Base-by-base conservation (phyloP, 2,888 invertebrate species). In the Sinotaia quadrata region DNA sequence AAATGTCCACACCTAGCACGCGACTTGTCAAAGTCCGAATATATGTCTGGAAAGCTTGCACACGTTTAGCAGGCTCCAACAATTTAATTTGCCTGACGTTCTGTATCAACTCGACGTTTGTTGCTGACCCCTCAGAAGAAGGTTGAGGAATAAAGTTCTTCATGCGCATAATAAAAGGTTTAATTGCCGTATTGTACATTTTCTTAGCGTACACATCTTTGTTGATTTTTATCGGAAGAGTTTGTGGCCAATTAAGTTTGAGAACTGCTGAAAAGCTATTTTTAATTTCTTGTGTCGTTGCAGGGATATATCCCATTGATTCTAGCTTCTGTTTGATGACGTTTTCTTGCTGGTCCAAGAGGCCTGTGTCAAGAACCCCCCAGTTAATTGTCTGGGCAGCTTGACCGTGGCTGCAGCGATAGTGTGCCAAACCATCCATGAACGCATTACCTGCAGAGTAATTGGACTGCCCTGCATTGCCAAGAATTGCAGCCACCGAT, bases 381-480 rank as follows among this genome's bases (percentile, higher is more conserved):
- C 82, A 82, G 58, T 81, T 81, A 10, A 82, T 78, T 49, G 70
- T 69, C 56, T 80, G 79, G n/a, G 72, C 79, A 36, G 67, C 37
- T 8, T 77, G 58, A 27, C 77, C 76, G 8, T 44, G 27, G 4
- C 34, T 21, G 8, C 77, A 63, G 12, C 82, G 69, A 47, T 73
- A 76, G 27, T 68, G 57, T 7, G 79, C 77, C 31, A 82, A 52
- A 4, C 74, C 61, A 61, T 82, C 82, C 68, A 74, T 34, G 44
- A 82, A 82, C 4, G 76, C 65, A 69, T 80, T 80, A 10, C 72
- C 82, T 18, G 79, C 75, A 8, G 74, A 76, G 65, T 82, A 80
- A 67, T 79, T 81, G n/a, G 74, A 71, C 49, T 82, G 82, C 0
- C 80, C 80, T 27, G 57, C 65, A 44, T 77, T 79, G 34, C 80